Evolutionary conservation across 2,797 vertebrate genomes (phyloP).

Genomic region (Hephaestus fuliginosus): DNA sequence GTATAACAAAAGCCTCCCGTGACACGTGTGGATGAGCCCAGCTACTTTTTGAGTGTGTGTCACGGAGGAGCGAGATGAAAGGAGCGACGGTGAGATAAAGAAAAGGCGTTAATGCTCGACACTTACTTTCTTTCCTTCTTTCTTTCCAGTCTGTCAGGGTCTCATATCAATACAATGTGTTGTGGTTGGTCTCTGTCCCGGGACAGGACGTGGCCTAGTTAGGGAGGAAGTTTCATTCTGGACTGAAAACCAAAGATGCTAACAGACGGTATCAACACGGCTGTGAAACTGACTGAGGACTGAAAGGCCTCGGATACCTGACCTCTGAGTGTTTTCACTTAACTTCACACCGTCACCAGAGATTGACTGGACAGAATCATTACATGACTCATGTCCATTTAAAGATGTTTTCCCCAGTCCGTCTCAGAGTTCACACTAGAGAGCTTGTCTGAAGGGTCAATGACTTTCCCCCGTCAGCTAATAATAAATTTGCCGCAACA

Average conservation of each 20-base stretch:
- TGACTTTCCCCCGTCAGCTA: conserved; percentile 16
- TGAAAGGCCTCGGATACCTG: conserved; percentile 45
- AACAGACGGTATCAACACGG: conserved; percentile 48
- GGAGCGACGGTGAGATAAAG: conserved; percentile 33
- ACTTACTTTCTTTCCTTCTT: conserved; percentile 25
- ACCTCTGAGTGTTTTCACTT: conserved; percentile 57
- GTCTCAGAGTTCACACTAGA: conserved; percentile 24
- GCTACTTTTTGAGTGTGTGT: conserved; percentile 40
- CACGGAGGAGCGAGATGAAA: conserved; percentile 49
- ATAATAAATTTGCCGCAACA: conserved; percentile 26
- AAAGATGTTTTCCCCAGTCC: conserved; percentile 31
- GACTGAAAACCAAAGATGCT: conserved; percentile 65
- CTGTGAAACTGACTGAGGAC: conserved; percentile 56
- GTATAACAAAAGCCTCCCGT: conserved; percentile 65
- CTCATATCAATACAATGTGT: conserved; percentile 57
- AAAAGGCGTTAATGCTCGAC: conserved; percentile 69
- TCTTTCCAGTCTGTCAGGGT: conserved; percentile 36
- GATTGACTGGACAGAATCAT: conserved; percentile 42
- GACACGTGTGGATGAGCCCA: conserved; percentile 47
- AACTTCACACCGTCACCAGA: conserved; percentile 35
- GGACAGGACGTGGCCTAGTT: conserved; percentile 75
- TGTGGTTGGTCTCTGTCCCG: conserved; percentile 63
- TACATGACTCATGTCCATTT: conserved; percentile 53
- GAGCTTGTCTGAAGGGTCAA: conserved; percentile 16
- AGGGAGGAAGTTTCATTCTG: conserved; percentile 62